Conservation (phyloP, 2,888 invertebrate species). For the Diachrysia chrysitis region DNA sequence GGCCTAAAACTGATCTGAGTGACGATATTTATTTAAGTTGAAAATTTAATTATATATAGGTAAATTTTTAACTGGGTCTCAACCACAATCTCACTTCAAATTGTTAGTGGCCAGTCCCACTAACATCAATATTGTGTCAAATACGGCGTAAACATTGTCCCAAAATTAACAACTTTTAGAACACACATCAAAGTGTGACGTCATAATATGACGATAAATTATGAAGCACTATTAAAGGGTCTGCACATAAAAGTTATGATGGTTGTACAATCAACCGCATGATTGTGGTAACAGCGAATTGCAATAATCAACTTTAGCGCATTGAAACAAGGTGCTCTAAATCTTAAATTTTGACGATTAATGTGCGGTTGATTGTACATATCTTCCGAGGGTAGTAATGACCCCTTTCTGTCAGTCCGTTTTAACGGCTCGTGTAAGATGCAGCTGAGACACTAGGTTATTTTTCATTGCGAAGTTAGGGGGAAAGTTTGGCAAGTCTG, state of each 20-base stretch:
- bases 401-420: constrained; percentile 45
- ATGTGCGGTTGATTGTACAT: constrained; percentile 10
- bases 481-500: constrained; percentile 31
- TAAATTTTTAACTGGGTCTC: no score
- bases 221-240: constrained; percentile 45
- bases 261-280: constrained; percentile 2
- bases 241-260: constrained; percentile 48
- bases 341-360: neutral
- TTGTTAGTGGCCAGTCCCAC: no score
- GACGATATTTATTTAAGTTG: neutral
- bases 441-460: constrained; percentile 49
- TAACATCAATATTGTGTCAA: neutral
- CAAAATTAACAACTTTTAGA: constrained; percentile 21
- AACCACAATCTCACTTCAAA: no score
- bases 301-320: neutral
- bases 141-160: neutral
- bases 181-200: constrained; percentile 23
- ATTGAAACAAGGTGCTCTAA: neutral
- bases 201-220: constrained; percentile 40
- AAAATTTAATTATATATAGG: neutral
- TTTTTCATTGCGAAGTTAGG: constrained; percentile 46
- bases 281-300: neutral
- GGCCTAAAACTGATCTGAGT: no score
- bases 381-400: constrained; percentile 39
- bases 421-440: constrained; percentile 51